Evolutionary conservation across 92 coral and sea anemone genomes (phyloP), one percentile per base, ranked within the genome.

Genomic region (Bergia puertoricense): DNA sequence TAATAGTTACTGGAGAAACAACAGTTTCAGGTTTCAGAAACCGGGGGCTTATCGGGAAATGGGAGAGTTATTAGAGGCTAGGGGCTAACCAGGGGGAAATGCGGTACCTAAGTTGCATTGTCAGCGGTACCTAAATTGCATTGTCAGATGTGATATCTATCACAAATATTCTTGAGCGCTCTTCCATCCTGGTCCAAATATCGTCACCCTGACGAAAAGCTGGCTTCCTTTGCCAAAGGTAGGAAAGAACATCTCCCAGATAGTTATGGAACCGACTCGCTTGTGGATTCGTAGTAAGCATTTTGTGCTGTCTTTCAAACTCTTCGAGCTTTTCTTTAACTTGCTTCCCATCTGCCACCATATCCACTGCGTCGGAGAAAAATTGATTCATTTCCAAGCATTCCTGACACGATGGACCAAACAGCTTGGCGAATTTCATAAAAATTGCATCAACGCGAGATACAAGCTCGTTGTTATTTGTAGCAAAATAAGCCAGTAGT

Each of bases 391-490:
- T 77, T 41, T 93, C 88, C 5, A 91, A 88, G 50, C 98, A 95
- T 41, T 93, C 95, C 4, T 71, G 56, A 66, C 96, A 91, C 8
- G 96, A 92, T 1, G 98, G 98, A 54, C 96, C 98, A 38, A 79
- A 92, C 50, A 86, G 57, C 6, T 92, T 86, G 23, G 98, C 98
- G 56, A 86, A 93, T 88, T 90, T 95, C 98, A 95, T 95, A 88
- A 96, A 96, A 41, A 92, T 90, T 81, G 96, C 85, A 46, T 96
- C 99, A 62, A 96, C 91, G 50, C 95, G 90, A 77, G 94, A 92
- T 41, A 96, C 90, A 1, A 92, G 83, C 67, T 95, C 94, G 48
- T 91, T 93, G 79, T 84, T 92, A 74, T 85, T 89, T 6, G 90
- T 90, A 4, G 98, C 98, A 82, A 96, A 96, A 86, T 96, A 96